These are phyloP conservation scores for Zeuzera pyrina DNA, from an alignment of 2,888 invertebrate genomes.

Conservation along the genomic window DNA sequence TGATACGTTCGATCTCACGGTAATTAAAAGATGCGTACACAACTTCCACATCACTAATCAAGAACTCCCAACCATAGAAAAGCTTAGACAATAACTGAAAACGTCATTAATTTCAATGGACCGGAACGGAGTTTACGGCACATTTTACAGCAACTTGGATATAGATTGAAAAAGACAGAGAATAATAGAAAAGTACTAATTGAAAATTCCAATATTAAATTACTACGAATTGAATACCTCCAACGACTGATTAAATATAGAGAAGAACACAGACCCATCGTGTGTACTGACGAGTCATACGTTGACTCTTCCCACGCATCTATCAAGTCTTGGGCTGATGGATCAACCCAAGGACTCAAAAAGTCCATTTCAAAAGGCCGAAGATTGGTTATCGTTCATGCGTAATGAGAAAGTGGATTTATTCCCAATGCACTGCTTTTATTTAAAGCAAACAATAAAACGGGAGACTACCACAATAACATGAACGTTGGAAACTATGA, in stretches of 20 bases:
- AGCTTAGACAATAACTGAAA: too few species aligned
- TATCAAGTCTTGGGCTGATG: background rate
- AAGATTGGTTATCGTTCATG: conserved; percentile 8
- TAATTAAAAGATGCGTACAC: too few species aligned
- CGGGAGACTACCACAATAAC: background rate
- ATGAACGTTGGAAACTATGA: conserved; percentile 3
- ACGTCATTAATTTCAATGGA: too few species aligned
- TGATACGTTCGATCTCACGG: too few species aligned
- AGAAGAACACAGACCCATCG: conserved; percentile 9
- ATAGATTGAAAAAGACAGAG: background rate
- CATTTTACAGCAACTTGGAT: too few species aligned
- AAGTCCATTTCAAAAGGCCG: background rate
- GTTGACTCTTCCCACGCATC: background rate
- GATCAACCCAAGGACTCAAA: background rate
- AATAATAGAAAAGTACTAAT: background rate
- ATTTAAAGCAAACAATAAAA: background rate
- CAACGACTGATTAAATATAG: conserved; percentile 9
- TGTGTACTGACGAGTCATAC: conserved; percentile 1
- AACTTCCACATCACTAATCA: too few species aligned
- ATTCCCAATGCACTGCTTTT: conserved; percentile 6
- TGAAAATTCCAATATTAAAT: background rate
- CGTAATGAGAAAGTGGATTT: conserved; percentile 6
- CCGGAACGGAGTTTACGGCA: too few species aligned
- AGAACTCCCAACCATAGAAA: too few species aligned
- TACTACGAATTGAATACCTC: conserved; percentile 3